A percentile compares a stretch with the other conserved stretches of the same genome.
phyloP scores from a whole-genome alignment of 2,888 invertebrate species.

The Microplitis manilae region DNA sequence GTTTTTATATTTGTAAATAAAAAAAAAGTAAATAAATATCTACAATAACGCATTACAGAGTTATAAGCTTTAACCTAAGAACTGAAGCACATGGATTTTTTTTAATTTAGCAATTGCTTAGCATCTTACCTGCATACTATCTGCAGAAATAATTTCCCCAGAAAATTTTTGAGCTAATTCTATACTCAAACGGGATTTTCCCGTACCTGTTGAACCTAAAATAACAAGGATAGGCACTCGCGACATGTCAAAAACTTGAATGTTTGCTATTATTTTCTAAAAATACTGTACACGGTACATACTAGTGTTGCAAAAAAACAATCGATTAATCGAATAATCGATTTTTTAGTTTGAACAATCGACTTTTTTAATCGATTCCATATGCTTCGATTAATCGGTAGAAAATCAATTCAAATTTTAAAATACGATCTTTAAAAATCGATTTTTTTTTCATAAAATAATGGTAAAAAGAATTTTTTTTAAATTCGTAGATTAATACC shows the following conservation, averaged over 20 bases:
- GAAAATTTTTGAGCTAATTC: conserved; percentile 89
- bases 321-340: too few relatives aligned
- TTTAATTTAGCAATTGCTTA: conserved; percentile 9
- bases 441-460: too few relatives aligned
- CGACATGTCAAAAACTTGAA: conserved; percentile 59
- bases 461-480: too few relatives aligned
- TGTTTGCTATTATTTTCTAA: conserved; percentile 4
- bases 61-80: neutral
- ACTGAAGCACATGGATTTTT: neutral
- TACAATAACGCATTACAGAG: neutral
- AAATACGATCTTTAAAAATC: too few relatives aligned
- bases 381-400: too few relatives aligned
- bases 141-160: conserved; percentile 96
- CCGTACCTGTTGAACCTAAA: conserved; percentile 96
- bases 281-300: neutral
- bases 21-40: neutral
- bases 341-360: too few relatives aligned
- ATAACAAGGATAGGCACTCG: conserved; percentile 87
- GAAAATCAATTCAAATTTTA: too few relatives aligned
- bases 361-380: too few relatives aligned
- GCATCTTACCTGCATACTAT: conserved; percentile 95
- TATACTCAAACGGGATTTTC: conserved; percentile 96
- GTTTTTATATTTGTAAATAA: too few relatives aligned
- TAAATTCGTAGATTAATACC: too few relatives aligned
- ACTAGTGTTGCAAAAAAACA: too few relatives aligned